Evolutionary conservation across 2,113 vertebrate species (phyloP).

Genomic region (Megaptera novaeangliae): DNA sequence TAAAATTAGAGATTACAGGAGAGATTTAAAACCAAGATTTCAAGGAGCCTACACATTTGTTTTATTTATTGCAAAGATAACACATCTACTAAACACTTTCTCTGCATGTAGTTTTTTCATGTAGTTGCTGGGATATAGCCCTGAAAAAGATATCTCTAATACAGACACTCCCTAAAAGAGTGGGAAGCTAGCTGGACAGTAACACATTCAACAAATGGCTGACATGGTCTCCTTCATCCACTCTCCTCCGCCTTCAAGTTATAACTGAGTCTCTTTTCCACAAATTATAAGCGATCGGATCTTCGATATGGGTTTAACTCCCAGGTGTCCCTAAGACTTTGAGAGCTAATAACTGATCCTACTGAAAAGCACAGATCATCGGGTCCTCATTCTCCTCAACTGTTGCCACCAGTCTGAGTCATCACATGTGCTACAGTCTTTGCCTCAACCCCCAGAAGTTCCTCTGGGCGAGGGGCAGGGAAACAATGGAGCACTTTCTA

Average conservation of each 20-base stretch:
- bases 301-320: not conserved
- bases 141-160: not conserved
- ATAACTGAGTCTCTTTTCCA: not conserved
- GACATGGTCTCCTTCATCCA: not conserved
- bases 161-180: not conserved
- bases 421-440: not conserved
- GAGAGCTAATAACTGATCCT: not conserved
- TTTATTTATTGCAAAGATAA: not conserved
- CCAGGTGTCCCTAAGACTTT: not conserved
- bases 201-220: not conserved
- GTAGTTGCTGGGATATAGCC: fast-evolving
- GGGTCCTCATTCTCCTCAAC: fast-evolving
- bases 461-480: not conserved
- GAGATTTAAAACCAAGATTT: not conserved
- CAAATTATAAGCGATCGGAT: not conserved
- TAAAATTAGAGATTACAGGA: not conserved
- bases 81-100: not conserved
- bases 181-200: not conserved
- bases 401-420: not conserved
- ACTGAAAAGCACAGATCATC: not conserved
- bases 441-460: not conserved
- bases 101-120: fast-evolving
- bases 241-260: not conserved
- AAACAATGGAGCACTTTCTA: not conserved
- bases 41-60: not conserved